These are phyloP conservation scores for Zaprionus tsacasi DNA, from an alignment of 1,140 invertebrate genomes.

Conservation along the genomic window DNA sequence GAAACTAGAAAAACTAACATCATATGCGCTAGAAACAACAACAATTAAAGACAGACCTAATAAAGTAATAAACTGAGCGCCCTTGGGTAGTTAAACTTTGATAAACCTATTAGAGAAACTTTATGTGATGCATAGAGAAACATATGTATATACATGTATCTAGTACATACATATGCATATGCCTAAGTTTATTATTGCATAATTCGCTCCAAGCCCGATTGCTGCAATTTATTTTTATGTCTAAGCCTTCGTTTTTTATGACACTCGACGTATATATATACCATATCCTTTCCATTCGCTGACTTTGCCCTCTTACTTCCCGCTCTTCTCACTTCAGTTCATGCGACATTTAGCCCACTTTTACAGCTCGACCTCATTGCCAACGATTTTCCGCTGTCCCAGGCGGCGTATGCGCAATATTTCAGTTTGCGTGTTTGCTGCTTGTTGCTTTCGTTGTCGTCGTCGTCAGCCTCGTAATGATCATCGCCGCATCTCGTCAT, in stretches of 20 bases:
- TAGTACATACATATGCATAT: conserved; percentile 10
- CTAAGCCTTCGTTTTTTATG: conserved; percentile 52
- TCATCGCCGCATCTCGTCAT: conserved; percentile 57
- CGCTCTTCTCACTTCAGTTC: conserved; percentile 42
- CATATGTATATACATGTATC: conserved; percentile 13
- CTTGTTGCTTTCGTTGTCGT: conserved; percentile 14
- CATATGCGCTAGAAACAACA: not conserved
- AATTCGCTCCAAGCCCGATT: conserved; percentile 43
- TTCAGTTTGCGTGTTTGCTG: conserved; percentile 42
- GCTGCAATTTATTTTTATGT: conserved; percentile 48
- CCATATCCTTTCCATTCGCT: conserved; percentile 8
- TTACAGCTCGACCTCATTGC: conserved; percentile 72
- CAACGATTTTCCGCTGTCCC: conserved; percentile 44
- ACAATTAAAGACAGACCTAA: conserved; percentile 9
- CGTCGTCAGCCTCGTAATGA: conserved; percentile 46
- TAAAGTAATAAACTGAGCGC: conserved; percentile 5
- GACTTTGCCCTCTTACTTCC: not conserved
- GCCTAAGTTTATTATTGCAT: conserved; percentile 46
- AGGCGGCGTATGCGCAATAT: conserved; percentile 63
- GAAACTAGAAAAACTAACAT: not conserved
- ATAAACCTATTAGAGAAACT: conserved; percentile 21
- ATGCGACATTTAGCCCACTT: conserved; percentile 71
- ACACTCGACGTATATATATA: conserved; percentile 26
- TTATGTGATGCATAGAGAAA: not conserved
- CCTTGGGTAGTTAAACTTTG: conserved; percentile 1